Base-by-base conservation (phyloP, 2,113 vertebrate genomes). In the Columba janthina region DNA sequence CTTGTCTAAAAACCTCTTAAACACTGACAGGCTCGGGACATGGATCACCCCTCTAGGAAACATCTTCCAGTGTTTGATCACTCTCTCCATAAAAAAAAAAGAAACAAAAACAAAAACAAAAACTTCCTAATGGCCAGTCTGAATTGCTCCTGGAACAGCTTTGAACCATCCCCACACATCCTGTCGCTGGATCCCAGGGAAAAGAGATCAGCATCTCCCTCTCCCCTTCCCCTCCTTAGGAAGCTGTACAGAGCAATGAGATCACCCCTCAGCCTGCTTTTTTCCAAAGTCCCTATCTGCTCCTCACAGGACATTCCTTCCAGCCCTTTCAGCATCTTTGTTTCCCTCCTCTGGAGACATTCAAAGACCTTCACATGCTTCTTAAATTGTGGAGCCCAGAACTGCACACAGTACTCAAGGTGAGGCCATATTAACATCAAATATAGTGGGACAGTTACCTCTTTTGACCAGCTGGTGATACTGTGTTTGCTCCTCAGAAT, bases 361-460 rank as follows among this genome's bases (percentile, higher is more conserved):
- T 53, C 51, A 53, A 53, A 26, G 51, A 28, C 51, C 25, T 53
- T 53, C 51, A 53, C 51, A 26, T 53, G 12, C 25, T 53, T 53
- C 25, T 53, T 53, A 26, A 53, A 28, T 53, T 53, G 25, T 53
- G 51, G 25, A 25, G 51, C 25, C 51, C 51, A 53, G 51, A 53
- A 26, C 51, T 26, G 25, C 51, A 53, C 51, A 53, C 13, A 28
- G 25, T 26, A 46, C 1, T 70, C 28, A 7, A 3, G 5, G 6
- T 25, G 11, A 16, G 50, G 25, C 3, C 3, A 6, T 18, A 88
- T 5, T 10, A 83, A 15, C 0, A 0, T 24, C 32, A 32, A 69
- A 53, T 16, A 53, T 25, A 58, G 2, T 0, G 1, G 10, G 21
- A 42, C 7, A 12, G 74, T 22, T n/a, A 10, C 10, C 3, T 32